Percentiles rank a stretch among this genome's conserved stretches.
Evolutionary conservation across 2,113 vertebrate species (phyloP).

Genomic region (Podiceps cristatus): DNA sequence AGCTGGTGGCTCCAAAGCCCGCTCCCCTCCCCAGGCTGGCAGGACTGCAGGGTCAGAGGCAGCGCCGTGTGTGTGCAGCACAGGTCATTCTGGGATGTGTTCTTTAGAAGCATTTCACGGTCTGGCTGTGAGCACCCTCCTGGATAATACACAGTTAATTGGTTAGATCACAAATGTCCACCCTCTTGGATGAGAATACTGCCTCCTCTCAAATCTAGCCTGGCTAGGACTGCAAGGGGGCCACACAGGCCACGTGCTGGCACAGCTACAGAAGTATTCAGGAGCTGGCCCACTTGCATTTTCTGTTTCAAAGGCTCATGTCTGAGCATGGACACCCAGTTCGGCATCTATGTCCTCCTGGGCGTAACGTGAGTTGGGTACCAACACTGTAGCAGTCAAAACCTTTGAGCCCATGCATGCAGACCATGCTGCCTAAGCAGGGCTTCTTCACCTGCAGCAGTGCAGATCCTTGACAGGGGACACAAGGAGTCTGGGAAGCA

Average conservation of each 20-base stretch:
- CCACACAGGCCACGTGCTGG: background rate
- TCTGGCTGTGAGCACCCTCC: background rate
- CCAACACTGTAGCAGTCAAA: background rate
- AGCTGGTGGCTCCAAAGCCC: background rate
- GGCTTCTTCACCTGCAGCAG: background rate
- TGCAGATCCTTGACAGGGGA: background rate
- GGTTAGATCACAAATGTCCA: background rate
- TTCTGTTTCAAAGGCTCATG: background rate
- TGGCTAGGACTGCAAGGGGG: background rate
- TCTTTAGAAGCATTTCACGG: background rate
- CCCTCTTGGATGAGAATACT: background rate
- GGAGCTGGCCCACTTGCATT: background rate
- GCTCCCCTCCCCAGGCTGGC: accelerated
- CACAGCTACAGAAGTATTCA: background rate
- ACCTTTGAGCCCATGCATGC: background rate
- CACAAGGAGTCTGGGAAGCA: background rate
- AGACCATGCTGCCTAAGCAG: background rate
- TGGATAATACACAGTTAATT: background rate
- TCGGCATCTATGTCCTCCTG: background rate
- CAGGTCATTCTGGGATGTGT: background rate
- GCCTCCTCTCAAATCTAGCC: background rate
- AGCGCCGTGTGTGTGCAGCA: background rate
- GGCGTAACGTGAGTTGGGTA: background rate
- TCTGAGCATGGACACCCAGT: background rate
- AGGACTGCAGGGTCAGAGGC: background rate